Percentiles rank a stretch among this genome's conserved stretches.
phyloP scores from a whole-genome alignment of 2,888 invertebrate genomes.

The Sylvicola fuscatus region DNA sequence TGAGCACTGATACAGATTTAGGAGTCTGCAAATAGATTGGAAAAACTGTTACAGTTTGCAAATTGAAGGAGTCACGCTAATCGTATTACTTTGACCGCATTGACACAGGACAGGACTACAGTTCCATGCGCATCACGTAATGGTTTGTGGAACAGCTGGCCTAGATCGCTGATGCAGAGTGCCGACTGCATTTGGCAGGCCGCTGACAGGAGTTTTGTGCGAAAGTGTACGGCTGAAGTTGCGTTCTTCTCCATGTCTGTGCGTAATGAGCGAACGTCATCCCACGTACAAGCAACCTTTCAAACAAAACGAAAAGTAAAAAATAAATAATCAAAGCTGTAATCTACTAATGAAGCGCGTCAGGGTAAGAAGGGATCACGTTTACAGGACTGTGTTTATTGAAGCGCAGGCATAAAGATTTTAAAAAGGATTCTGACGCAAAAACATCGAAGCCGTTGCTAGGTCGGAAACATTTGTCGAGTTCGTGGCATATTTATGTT shows the following conservation, averaged over 20 bases:
- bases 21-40: slow-evolving; percentile 31
- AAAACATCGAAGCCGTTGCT: too few relatives aligned
- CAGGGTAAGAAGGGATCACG: background rate
- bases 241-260: slow-evolving; percentile 88
- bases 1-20: slow-evolving; percentile 72
- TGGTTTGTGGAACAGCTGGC: slow-evolving; percentile 84
- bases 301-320: slow-evolving; percentile 5
- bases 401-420: too few relatives aligned
- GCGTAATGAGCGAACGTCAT: slow-evolving; percentile 79
- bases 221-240: slow-evolving; percentile 76
- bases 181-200: slow-evolving; percentile 85
- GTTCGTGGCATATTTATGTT: too few relatives aligned
- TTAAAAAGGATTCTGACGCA: too few relatives aligned
- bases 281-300: slow-evolving; percentile 88
- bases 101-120: slow-evolving; percentile 74
- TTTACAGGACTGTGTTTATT: too few relatives aligned
- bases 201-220: slow-evolving; percentile 80
- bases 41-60: too few relatives aligned
- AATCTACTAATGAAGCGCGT: too few relatives aligned
- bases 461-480: too few relatives aligned
- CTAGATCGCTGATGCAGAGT: slow-evolving; percentile 79
- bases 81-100: slow-evolving; percentile 27
- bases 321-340: slow-evolving; percentile 1
- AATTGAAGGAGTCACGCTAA: background rate
- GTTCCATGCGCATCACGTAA: slow-evolving; percentile 77